These are phyloP conservation scores for Melanotaenia pygmaea DNA, from an alignment of 2,797 vertebrate species.

Conservation along the genomic window DNA sequence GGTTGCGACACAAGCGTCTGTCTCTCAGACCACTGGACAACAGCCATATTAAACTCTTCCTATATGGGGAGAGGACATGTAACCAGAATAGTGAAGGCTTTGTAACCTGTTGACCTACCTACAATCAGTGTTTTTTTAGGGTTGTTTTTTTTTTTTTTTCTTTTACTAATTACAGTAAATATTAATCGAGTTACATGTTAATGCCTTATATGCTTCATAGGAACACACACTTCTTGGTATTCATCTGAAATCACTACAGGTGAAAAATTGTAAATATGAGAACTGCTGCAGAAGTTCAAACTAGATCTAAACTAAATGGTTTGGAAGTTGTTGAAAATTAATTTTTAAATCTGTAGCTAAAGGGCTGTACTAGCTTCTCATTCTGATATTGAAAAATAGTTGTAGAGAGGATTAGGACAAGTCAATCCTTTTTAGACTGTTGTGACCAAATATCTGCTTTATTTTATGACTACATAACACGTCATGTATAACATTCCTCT, in stretches of 20 bases:
- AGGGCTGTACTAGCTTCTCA: constrained; percentile 41
- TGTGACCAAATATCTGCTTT: constrained; percentile 58
- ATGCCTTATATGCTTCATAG: constrained; percentile 59
- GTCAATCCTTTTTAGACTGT: constrained; percentile 45
- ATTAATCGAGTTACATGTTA: constrained; percentile 36
- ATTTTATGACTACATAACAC: constrained; percentile 11
- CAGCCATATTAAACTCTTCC: constrained; percentile 59
- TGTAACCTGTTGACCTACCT: constrained; percentile 39
- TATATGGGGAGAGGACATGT: constrained; percentile 26
- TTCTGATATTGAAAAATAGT: constrained; percentile 18
- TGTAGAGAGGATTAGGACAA: constrained; percentile 29
- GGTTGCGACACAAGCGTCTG: constrained; percentile 34
- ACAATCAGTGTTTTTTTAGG: constrained; percentile 52
- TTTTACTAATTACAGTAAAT: constrained; percentile 43
- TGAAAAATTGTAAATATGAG: constrained; percentile 32
- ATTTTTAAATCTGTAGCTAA: constrained; percentile 36
- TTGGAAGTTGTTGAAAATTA: constrained; percentile 13
- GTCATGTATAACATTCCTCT: constrained; percentile 49
- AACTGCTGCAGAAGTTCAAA: constrained; percentile 22
- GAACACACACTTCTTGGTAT: constrained; percentile 41
- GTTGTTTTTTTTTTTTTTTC: too few species aligned
- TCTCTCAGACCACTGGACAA: constrained; percentile 37
- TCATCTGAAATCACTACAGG: constrained; percentile 36
- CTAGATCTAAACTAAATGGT: constrained; percentile 25
- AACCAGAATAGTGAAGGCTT: constrained; percentile 37